phyloP scores from a whole-genome alignment of 1,140 invertebrate genomes.

The Brachystomella parvula region DNA sequence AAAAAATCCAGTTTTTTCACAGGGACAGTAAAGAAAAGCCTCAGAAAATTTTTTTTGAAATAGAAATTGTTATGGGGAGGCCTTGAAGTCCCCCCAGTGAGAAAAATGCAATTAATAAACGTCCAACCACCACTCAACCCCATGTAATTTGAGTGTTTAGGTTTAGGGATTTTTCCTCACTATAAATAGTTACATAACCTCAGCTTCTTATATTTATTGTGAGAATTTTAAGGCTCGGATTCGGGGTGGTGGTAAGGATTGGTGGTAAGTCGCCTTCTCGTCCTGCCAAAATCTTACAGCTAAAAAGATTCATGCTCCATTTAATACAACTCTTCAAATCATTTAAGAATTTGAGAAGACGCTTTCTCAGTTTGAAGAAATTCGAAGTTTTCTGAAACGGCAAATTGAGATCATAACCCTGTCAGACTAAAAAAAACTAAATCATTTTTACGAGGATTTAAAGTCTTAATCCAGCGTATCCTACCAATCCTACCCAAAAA shows the following conservation, averaged over 20 bases:
- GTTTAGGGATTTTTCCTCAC: neutral
- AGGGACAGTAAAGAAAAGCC: neutral
- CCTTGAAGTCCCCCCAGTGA: neutral
- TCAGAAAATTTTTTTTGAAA: neutral
- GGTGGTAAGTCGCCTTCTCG: too few species aligned
- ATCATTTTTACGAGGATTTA: conserved; percentile 9
- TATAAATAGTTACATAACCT: conserved; percentile 12
- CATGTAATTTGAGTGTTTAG: conserved; percentile 10
- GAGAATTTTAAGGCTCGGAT: neutral
- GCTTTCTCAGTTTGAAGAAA: neutral
- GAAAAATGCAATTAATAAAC: conserved; percentile 1
- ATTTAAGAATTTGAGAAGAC: neutral
- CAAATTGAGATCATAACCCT: conserved; percentile 10
- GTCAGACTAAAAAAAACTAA: conserved; percentile 9
- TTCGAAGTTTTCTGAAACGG: neutral
- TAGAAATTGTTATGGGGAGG: neutral
- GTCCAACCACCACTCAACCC: neutral
- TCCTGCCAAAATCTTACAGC: neutral
- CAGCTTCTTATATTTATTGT: neutral
- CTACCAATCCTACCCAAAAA: too few species aligned
- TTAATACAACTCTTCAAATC: neutral
- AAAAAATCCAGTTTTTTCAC: neutral
- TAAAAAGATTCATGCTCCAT: conserved; percentile 1
- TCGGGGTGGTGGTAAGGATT: neutral
- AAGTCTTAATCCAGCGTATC: conserved; percentile 1